Evolutionary conservation across 2,113 vertebrate genomes (phyloP), one percentile per base, ranked within the genome.

Genomic region (Chroicocephalus ridibundus): DNA sequence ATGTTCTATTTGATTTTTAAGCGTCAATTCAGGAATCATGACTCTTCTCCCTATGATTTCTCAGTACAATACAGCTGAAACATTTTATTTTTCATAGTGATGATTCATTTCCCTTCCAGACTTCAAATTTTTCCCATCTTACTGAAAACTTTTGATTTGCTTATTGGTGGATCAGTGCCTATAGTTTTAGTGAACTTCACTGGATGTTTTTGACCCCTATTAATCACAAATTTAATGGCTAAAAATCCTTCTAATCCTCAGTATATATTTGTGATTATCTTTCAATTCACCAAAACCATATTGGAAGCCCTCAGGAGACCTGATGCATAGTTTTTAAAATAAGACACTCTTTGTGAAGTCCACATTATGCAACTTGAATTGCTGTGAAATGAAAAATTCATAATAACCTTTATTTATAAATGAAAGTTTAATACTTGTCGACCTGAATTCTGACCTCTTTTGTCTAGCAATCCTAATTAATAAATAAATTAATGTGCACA

Each of bases 41-140:
- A 88, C n/a, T 47, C 19, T n/a, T 76, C 51, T 94, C 32, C 36
- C 25, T 83, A 36, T 79, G 65, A 15, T 47, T 92, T 85, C 32
- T 83, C 82, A 79, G 58, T 69, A 94, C 93, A 68, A 93, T 74
- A 96, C n/a, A 93, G 90, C 54, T 94, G 82, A 96, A 97, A 85
- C 32, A 70, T 95, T 96, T 97, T 96, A 60, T 87, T 96, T 97
- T 95, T 97, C 65, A 55, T 89, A 82, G 77, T 69, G 90, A 90
- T 94, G 81, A 85, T 93, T 91, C 95, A 62, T 97, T 97, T 97
- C 81, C 80, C 44, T 96, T 96, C 65, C 85, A 93, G 93, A 93
- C 66, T 96, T 96, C 77, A 93, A 94, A 96, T 89, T 29, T 95
- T 95, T 96, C 81, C 89, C 40, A 61, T 96, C 92, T 96, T 96